These are phyloP conservation scores for Brachyptera putata DNA, from an alignment of 2,888 invertebrate species.

Conservation along the genomic window DNA sequence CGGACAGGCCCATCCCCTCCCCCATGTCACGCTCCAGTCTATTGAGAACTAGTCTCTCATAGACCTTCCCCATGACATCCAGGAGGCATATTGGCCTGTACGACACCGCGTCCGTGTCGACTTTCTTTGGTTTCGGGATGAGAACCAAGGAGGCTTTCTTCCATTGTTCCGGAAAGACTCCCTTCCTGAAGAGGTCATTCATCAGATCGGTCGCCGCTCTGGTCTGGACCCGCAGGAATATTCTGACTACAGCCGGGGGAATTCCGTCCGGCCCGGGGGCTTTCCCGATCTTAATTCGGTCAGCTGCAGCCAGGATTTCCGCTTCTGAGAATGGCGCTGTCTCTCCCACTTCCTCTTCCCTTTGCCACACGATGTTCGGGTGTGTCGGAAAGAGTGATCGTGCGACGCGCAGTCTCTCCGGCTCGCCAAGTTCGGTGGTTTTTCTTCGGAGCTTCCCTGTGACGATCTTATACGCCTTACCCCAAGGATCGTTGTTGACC, in stretches of 20 bases:
- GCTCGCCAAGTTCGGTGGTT: background rate
- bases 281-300: too few relatives aligned
- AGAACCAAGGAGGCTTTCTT: slow-evolving; percentile 27
- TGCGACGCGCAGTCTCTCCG: background rate
- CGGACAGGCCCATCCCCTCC: background rate
- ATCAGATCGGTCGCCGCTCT: background rate
- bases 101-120: background rate
- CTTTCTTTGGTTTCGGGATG: slow-evolving; percentile 24
- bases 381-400: background rate
- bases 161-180: slow-evolving; percentile 28
- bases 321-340: background rate
- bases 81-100: slow-evolving; percentile 27
- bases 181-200: slow-evolving; percentile 7
- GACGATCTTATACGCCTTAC: background rate
- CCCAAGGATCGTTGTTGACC: background rate
- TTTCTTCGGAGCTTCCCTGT: background rate
- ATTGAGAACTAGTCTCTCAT: slow-evolving; percentile 14
- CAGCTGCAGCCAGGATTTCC: background rate
- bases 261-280: background rate
- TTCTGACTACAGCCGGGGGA: background rate
- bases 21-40: background rate
- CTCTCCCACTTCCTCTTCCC: background rate
- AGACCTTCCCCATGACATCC: slow-evolving; percentile 27
- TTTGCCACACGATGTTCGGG: background rate
- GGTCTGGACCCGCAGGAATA: background rate